These are phyloP conservation scores for Creontiades dilutus DNA, from an alignment of 2,888 invertebrate genomes.

Conservation along the genomic window DNA sequence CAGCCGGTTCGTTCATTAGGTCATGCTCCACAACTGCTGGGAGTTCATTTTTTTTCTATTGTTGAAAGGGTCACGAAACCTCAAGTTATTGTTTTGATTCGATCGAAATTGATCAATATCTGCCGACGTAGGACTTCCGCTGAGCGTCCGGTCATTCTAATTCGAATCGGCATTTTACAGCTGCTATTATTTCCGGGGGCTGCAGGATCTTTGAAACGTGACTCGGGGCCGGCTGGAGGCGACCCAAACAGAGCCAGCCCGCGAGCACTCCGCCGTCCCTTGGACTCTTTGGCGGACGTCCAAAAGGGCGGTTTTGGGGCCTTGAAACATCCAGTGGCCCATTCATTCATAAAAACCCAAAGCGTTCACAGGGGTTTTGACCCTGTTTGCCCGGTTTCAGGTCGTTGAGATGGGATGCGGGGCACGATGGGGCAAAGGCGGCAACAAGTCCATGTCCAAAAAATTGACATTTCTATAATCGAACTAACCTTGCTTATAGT, in stretches of 20 bases:
- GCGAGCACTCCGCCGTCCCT: conserved; percentile 10
- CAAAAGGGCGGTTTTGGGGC: conserved; percentile 21
- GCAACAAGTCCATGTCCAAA: background rate
- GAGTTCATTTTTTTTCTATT: too few species aligned
- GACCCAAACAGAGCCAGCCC: background rate
- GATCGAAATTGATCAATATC: too few species aligned
- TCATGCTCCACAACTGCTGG: too few species aligned
- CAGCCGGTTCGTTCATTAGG: too few species aligned
- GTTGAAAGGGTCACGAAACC: too few species aligned
- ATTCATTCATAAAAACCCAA: conserved; percentile 23
- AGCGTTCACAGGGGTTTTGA: background rate
- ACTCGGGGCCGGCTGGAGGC: background rate
- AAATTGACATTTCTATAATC: too few species aligned
- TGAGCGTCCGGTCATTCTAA: too few species aligned
- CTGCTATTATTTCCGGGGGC: conserved; percentile 12
- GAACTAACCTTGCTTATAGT: too few species aligned
- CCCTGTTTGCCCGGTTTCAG: background rate
- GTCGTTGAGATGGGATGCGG: background rate
- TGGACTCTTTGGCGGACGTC: background rate
- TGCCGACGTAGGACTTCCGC: too few species aligned
- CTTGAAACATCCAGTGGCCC: conserved; percentile 2
- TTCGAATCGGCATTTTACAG: background rate
- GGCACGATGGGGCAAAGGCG: background rate
- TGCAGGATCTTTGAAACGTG: conserved; percentile 23
- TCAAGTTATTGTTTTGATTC: too few species aligned